Percentiles rank a stretch among this genome's conserved stretches.
These are phyloP conservation scores for Homalodisca vitripennis DNA, from an alignment of 1,140 invertebrate genomes.

Conservation along the genomic window DNA sequence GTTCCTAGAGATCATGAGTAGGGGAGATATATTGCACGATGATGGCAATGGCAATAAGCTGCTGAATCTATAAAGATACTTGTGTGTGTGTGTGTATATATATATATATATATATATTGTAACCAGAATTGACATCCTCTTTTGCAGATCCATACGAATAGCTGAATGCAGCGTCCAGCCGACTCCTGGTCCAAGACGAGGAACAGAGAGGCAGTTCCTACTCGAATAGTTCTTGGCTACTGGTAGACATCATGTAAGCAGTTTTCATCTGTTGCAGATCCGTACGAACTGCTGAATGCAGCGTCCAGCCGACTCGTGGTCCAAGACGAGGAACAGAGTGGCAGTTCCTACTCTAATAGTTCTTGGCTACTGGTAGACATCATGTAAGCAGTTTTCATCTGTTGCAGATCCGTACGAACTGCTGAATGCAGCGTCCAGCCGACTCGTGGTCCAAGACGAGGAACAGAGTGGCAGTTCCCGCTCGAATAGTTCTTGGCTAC, in stretches of 20 bases:
- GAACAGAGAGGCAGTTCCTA: constrained; percentile 96
- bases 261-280: constrained; percentile 60
- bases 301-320: constrained; percentile 69
- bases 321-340: constrained; percentile 73
- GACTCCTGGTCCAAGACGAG: constrained; percentile 68
- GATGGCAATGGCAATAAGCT: too few relatives aligned
- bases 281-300: constrained; percentile 70
- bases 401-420: constrained; percentile 71
- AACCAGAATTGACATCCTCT: too few relatives aligned
- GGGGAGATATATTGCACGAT: too few relatives aligned
- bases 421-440: constrained; percentile 67
- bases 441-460: constrained; percentile 68
- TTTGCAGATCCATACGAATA: constrained; percentile 71
- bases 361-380: too few relatives aligned
- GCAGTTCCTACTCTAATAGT: constrained; percentile 97
- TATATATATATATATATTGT: too few relatives aligned
- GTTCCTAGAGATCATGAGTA: too few relatives aligned
- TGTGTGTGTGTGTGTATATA: too few relatives aligned
- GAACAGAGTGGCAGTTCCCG: constrained; percentile 97
- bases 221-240: constrained; percentile 98
- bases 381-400: too few relatives aligned
- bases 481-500: constrained; percentile 85
- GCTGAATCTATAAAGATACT: too few relatives aligned
- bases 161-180: constrained; percentile 67
- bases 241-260: too few relatives aligned